A percentile compares a stretch with the other conserved stretches of the same genome.
These are phyloP conservation scores for Semotilus atromaculatus DNA, from an alignment of 2,797 vertebrate species.

Conservation along the genomic window DNA sequence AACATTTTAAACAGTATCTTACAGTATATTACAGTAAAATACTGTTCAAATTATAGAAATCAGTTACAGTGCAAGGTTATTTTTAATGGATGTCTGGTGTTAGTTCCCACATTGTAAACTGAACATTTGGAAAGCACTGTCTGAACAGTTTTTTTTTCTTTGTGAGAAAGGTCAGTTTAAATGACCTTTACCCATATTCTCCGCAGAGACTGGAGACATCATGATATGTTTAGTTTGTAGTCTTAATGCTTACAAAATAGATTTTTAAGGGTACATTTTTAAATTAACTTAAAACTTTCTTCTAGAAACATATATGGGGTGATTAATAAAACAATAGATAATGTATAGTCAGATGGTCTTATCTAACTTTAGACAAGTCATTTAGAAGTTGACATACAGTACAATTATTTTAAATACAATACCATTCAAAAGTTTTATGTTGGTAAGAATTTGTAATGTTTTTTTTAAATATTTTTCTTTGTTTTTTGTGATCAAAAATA, in stretches of 20 bases:
- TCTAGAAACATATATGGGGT: background rate
- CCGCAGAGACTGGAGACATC: background rate
- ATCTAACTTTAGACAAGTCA: background rate
- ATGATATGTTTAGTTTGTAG: slow-evolving; percentile 1
- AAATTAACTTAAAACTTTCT: background rate
- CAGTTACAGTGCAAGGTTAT: too few relatives aligned
- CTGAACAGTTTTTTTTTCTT: background rate
- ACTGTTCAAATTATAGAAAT: too few relatives aligned
- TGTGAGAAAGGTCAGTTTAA: background rate
- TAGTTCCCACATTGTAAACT: background rate
- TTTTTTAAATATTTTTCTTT: background rate
- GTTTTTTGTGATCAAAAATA: background rate
- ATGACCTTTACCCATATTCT: background rate
- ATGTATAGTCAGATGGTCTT: background rate
- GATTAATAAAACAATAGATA: background rate
- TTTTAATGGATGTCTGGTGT: background rate
- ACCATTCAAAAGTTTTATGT: background rate
- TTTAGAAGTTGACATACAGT: background rate
- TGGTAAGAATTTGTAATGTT: background rate
- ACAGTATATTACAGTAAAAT: too few relatives aligned
- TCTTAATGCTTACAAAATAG: background rate
- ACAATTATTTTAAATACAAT: background rate
- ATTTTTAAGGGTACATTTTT: background rate
- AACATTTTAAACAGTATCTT: too few relatives aligned
- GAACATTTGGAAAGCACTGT: background rate